Conservation (phyloP, 2,888 invertebrate genomes). For the Deladenus siricidicola region DNA sequence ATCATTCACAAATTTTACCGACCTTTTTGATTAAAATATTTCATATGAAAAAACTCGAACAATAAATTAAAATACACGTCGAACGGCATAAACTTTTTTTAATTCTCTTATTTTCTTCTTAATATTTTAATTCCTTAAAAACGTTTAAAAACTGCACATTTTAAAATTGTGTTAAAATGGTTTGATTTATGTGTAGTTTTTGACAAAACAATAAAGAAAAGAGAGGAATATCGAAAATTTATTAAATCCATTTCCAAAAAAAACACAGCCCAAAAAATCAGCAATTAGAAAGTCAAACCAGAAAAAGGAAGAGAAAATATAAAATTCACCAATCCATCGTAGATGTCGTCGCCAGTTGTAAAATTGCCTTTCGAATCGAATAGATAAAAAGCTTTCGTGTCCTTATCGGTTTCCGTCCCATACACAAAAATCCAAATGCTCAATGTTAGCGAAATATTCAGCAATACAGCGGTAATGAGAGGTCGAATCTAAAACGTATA, state of each 20-base stretch:
- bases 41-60: too few relatives aligned
- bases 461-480: conserved; percentile 19
- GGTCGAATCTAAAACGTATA: background rate
- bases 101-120: too few relatives aligned
- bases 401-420: conserved; percentile 28
- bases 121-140: too few relatives aligned
- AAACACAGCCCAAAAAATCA: too few relatives aligned
- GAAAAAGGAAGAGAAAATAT: conserved; percentile 1
- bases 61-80: too few relatives aligned
- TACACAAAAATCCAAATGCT: conserved; percentile 34
- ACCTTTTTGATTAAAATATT: too few relatives aligned
- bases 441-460: conserved; percentile 35
- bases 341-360: conserved; percentile 31
- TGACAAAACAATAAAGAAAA: background rate
- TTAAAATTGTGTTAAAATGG: background rate
- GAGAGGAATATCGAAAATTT: too few relatives aligned
- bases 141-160: too few relatives aligned
- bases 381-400: conserved; percentile 21
- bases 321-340: conserved; percentile 33
- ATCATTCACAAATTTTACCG: too few relatives aligned
- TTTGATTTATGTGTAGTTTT: background rate
- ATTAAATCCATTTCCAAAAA: too few relatives aligned
- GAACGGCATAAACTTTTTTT: too few relatives aligned
- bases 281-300: too few relatives aligned
- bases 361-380: conserved; percentile 21